Percentiles rank a stretch among this genome's conserved stretches.
phyloP scores from a whole-genome alignment of 2,888 invertebrate genomes.

The Emmelina monodactyla region DNA sequence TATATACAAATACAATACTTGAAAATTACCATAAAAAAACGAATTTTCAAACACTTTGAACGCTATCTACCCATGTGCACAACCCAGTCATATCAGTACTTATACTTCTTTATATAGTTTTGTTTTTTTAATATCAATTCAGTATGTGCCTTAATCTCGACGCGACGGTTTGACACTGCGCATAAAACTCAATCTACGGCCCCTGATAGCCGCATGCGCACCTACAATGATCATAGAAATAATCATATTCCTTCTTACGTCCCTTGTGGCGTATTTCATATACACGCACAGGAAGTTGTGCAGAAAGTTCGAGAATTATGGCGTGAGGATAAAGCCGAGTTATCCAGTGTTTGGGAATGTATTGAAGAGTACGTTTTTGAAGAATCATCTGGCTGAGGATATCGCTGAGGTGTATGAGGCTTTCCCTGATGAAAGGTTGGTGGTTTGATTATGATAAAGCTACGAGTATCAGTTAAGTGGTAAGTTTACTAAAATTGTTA shows the following conservation, averaged over 20 bases:
- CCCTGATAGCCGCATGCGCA: no score
- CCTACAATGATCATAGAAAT: constrained; percentile 35
- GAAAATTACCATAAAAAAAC: no score
- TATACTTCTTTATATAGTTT: no score
- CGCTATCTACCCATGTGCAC: no score
- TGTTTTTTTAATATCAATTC: no score
- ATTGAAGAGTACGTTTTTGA: constrained; percentile 22
- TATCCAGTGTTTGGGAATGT: constrained; percentile 42
- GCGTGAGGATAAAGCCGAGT: constrained; percentile 32
- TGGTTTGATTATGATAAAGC: constrained; percentile 3
- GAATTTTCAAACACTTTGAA: no score
- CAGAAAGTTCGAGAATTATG: constrained; percentile 25
- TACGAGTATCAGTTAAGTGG: constrained; percentile 8
- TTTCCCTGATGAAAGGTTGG: constrained; percentile 39
- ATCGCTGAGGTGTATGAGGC: constrained; percentile 30
- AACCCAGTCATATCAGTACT: no score
- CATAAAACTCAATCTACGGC: no score
- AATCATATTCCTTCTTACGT: constrained; percentile 28
- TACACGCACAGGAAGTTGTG: constrained; percentile 27
- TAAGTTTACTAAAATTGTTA: constrained; percentile 13
- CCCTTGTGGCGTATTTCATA: constrained; percentile 24
- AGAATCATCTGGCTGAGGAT: constrained; percentile 30
- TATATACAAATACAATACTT: no score
- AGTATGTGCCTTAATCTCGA: no score
- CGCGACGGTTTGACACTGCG: no score